Evolutionary conservation across 2,888 invertebrate genomes (phyloP), one percentile per base, ranked within the genome.

Genomic region (Hirtodrosophila confusa): DNA sequence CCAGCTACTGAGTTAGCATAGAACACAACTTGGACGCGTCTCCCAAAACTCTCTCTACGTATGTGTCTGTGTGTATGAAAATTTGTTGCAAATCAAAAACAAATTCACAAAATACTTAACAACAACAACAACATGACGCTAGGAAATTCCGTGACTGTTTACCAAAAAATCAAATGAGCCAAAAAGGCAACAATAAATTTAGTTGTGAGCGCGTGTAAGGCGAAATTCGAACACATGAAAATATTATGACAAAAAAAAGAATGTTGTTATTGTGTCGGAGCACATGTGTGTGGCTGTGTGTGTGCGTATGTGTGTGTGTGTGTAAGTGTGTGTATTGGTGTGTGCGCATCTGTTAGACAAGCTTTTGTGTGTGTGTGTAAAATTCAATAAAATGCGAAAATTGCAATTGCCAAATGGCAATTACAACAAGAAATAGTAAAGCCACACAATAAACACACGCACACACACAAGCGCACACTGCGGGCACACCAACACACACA

Each of bases 381-480:
- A 88, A 83, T 88, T 86, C 88, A 88, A 83, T 83, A 83, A 86
- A 86, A 84, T 84, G 86, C 84, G 62, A 83, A 64, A 70, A 86
- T 67, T 83, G 88, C 88, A 86, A 80, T 88, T 74, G 86, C 77
- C 80, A 75, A 75, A 85, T 69, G 77, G 61, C 87, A 78, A 82
- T 78, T 86, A 86, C 74, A 80, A 69, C 67, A 66, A 63, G 58
- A 49, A 65, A 56, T 27, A 54, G 29, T 40, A 50, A 67, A 68
- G 55, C 72, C 60, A 64, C 47, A 55, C 37, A 69, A 51, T 50
- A 65, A 72, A 65, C 56, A 69, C 48, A 58, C 61, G 47, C 40
- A 47, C 45, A 45, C 31, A 50, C 33, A 51, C 27, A 31, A 17
- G 17, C 17, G 17, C 41, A 54, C 41, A 45, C 17, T 9, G 48